Base-by-base conservation (phyloP, 1,140 invertebrate genomes). In the Rhopalosiphum padi region DNA sequence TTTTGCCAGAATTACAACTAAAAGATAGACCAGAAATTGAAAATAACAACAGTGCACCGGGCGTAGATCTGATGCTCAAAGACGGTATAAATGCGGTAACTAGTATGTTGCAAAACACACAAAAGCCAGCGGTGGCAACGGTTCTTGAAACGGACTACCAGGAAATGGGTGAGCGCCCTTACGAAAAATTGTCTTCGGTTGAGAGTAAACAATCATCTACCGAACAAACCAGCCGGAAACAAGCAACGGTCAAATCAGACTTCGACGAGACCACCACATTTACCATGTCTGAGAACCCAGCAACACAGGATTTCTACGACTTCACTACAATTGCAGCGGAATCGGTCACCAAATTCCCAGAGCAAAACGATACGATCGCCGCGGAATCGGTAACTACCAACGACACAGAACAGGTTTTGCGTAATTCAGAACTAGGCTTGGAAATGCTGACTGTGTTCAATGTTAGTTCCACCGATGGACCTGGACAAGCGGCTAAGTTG, bases 401-500 rank as follows among this genome's bases (percentile, higher is more conserved):
- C 15, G 7, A 53, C 23, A 93, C 77, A 6, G 77, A 85, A n/a
- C 82, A 92, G 2, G 25, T 85, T 51, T 60, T 51, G 0, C 82
- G 91, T 1, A 85, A 37, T n/a, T 93, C 91, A 21, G 91, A 86
- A 41, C 51, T n/a, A 1, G 82, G 91, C 25, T 43, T 86, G 15
- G 91, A 93, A 18, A 85, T 93, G 91, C 43, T 93, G 35, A 93
- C 91, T n/a, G 77, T 93, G 23, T 93, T 93, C 8, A 93, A 93
- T 37, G 51, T 93, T 25, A 93, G 91, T 25, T 93, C 91, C 2
- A 86, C 91, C 11, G 91, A 51, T n/a, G 82, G 25, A n/a, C 91
- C 91, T 22, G 82, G 11, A 15, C 91, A 93, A 55, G 48, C 30
- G 35, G 91, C 77, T 1, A 93, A 93, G 5, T 11, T 86, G 22